Percentiles rank a stretch among this genome's conserved stretches.
phyloP scores from a whole-genome alignment of 2,113 vertebrate species.

The Rhinoderma darwinii region DNA sequence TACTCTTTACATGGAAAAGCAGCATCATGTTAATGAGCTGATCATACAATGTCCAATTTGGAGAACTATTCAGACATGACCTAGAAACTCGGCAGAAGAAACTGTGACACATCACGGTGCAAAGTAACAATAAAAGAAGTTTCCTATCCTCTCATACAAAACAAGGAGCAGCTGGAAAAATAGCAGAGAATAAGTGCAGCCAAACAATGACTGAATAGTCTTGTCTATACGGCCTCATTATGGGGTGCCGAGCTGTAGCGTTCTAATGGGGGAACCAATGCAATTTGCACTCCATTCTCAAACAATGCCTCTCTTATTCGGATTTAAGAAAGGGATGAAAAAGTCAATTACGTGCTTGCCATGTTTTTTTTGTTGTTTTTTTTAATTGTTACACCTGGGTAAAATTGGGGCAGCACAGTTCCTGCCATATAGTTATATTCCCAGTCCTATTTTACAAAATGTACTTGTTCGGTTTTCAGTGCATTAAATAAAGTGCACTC shows the following conservation, averaged over 20 bases:
- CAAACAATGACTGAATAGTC: conserved; percentile 1
- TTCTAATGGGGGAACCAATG: not conserved
- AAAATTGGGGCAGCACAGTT: not conserved
- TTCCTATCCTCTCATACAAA: conserved; percentile 11
- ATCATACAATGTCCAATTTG: conserved; percentile 20
- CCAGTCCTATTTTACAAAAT: not conserved
- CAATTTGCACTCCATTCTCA: not conserved
- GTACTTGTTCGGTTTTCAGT: not conserved
- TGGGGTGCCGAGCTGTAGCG: not conserved
- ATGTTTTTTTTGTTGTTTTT: not conserved
- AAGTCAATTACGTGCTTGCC: not conserved
- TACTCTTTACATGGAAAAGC: conserved; percentile 7
- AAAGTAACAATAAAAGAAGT: conserved; percentile 25
- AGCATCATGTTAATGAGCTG: conserved; percentile 27
- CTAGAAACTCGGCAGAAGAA: conserved; percentile 39
- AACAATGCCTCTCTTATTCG: not conserved
- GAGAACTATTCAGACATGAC: conserved; percentile 36
- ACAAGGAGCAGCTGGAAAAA: conserved; percentile 13
- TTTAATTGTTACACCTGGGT: not conserved
- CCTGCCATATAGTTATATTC: not conserved
- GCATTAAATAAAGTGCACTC: conserved; percentile 20
- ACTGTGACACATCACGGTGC: conserved; percentile 24
- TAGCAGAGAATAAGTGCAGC: not conserved
- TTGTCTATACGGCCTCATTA: not conserved
- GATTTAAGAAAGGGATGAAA: not conserved